Conservation (phyloP, 2,888 invertebrate genomes). For the Hanleya hanleyi region DNA sequence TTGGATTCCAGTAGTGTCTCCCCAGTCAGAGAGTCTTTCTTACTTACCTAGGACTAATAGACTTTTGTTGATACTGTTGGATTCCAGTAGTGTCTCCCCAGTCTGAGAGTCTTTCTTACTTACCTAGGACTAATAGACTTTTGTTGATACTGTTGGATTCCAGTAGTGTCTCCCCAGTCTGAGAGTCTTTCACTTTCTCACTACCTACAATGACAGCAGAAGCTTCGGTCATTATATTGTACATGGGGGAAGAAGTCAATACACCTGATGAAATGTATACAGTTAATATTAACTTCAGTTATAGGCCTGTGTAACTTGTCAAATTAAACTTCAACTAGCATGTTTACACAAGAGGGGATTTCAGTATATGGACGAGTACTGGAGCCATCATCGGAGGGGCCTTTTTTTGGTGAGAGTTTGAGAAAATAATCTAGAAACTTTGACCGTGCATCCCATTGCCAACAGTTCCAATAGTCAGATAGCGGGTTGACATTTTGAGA, state of each 20-base stretch:
- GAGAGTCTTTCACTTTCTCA: slow-evolving; percentile 93
- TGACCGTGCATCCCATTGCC: no score
- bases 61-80: slow-evolving; percentile 97
- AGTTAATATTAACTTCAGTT: no score
- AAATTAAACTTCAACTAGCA: no score
- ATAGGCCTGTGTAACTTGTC: no score
- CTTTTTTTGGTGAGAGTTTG: no score
- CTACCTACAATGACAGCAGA: slow-evolving; percentile 76
- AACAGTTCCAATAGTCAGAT: no score
- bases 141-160: slow-evolving; percentile 98
- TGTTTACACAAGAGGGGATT: no score
- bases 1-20: slow-evolving; percentile 91
- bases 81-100: slow-evolving; percentile 84
- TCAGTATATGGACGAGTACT: no score
- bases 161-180: slow-evolving; percentile 80
- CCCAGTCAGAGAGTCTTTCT: slow-evolving; percentile 80
- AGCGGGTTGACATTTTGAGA: no score
- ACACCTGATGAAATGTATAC: no score
- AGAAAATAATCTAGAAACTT: no score
- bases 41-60: slow-evolving; percentile 88
- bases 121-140: slow-evolving; percentile 92
- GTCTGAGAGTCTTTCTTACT: slow-evolving; percentile 83
- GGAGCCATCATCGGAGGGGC: no score
- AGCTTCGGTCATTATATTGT: neutral
- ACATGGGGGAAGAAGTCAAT: neutral